phyloP scores from a whole-genome alignment of 2,113 vertebrate species.

The Xerus inauris region DNA sequence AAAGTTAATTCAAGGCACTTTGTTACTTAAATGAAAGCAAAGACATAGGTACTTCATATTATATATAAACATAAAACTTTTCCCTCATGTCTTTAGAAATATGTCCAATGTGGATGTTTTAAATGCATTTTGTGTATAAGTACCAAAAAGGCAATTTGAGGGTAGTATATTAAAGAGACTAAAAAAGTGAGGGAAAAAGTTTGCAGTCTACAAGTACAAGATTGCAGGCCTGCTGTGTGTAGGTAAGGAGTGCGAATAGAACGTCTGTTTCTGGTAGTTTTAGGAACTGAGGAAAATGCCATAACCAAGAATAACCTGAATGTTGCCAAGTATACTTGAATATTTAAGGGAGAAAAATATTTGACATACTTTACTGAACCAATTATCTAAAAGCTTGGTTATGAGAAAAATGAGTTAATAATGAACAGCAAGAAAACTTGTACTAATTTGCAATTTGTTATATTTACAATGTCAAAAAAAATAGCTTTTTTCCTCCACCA shows the following conservation, averaged over 20 bases:
- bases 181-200: background rate
- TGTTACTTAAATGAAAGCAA: slow-evolving; percentile 49
- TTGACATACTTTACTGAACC: slow-evolving; percentile 27
- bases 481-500: slow-evolving; percentile 63
- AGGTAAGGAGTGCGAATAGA: no score
- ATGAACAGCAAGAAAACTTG: slow-evolving; percentile 34
- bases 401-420: slow-evolving; percentile 18
- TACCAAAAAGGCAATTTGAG: background rate
- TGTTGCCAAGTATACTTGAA: background rate
- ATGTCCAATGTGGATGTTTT: background rate
- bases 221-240: no score
- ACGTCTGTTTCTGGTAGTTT: no score
- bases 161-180: background rate
- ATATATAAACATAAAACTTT: background rate
- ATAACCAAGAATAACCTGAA: no score
- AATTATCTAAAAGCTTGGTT: background rate
- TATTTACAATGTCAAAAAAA: slow-evolving; percentile 75
- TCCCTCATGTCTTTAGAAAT: background rate
- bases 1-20: slow-evolving; percentile 24
- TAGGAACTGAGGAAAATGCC: no score
- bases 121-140: background rate
- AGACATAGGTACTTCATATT: background rate
- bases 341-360: background rate
- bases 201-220: background rate
- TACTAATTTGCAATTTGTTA: slow-evolving; percentile 65